A percentile compares a stretch with the other conserved stretches of the same genome.
Evolutionary conservation across 1,140 invertebrate species (phyloP).

Genomic region (Platorchestia sp.): DNA sequence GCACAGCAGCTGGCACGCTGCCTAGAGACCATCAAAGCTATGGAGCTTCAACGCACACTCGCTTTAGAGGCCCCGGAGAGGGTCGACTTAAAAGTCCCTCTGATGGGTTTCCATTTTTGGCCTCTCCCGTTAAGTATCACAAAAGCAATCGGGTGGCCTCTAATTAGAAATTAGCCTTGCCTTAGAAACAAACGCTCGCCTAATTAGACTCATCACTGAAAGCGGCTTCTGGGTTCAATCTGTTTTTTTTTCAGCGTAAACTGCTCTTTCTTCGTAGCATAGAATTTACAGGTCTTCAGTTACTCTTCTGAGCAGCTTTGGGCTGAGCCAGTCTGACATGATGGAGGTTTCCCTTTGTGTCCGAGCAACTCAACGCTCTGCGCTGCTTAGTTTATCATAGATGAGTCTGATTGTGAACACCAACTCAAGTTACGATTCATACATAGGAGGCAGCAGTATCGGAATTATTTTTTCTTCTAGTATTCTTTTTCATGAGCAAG

Average conservation of each 20-base stretch:
- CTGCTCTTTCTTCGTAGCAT: neutral
- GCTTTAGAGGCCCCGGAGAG: neutral
- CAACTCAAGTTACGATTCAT: too few species aligned
- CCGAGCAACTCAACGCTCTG: neutral
- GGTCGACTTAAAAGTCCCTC: neutral
- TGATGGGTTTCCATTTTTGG: neutral
- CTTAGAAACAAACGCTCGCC: conserved; percentile 10
- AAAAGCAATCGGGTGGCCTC: neutral
- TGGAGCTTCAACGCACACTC: neutral
- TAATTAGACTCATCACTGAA: conserved; percentile 33
- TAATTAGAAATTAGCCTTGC: conserved; percentile 41
- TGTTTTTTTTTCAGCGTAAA: neutral
- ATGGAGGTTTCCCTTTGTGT: neutral
- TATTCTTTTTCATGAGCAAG: too few species aligned
- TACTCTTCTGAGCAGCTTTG: neutral
- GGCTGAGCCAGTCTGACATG: neutral
- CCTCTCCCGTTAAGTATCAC: neutral
- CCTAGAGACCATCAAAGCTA: neutral
- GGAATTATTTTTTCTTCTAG: too few species aligned
- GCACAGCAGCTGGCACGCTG: neutral
- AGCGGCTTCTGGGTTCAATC: neutral
- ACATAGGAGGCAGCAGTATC: too few species aligned
- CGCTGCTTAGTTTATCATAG: too few species aligned
- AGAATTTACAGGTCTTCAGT: too few species aligned
- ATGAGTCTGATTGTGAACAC: too few species aligned